phyloP scores from a whole-genome alignment of 2,113 vertebrate genomes.

The Laterallus jamaicensis region DNA sequence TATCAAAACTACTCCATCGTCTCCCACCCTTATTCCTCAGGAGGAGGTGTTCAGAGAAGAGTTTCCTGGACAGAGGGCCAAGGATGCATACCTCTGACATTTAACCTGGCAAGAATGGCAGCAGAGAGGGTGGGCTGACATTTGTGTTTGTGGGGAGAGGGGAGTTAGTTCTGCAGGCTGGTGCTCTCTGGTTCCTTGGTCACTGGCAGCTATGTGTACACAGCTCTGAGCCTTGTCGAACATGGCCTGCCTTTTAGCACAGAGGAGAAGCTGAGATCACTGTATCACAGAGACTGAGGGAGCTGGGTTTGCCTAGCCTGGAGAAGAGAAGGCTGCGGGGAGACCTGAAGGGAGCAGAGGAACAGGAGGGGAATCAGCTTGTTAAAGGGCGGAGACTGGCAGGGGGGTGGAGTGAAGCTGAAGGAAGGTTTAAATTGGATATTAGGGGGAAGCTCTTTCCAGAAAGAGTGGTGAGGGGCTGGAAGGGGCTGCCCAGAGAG shows the following conservation, averaged over 20 bases:
- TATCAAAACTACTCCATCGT: accelerated
- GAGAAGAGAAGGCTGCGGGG: too few species aligned
- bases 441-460: too few species aligned
- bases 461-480: too few species aligned
- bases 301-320: too few species aligned
- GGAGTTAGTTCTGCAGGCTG: not conserved
- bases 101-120: not conserved
- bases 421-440: too few species aligned
- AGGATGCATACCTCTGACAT: not conserved
- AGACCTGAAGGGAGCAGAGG: too few species aligned
- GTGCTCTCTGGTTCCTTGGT: not conserved
- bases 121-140: accelerated
- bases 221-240: not conserved
- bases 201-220: accelerated
- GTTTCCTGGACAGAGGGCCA: not conserved
- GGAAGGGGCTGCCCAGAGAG: too few species aligned
- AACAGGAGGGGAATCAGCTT: too few species aligned
- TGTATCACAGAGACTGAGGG: too few species aligned
- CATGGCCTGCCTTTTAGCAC: not conserved
- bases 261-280: not conserved
- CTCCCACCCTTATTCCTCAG: not conserved
- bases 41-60: not conserved
- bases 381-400: too few species aligned
- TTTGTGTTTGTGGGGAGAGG: accelerated
- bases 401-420: too few species aligned